Evolutionary conservation across 2,797 vertebrate species (phyloP).

Genomic region (Urophycis tenuis): DNA sequence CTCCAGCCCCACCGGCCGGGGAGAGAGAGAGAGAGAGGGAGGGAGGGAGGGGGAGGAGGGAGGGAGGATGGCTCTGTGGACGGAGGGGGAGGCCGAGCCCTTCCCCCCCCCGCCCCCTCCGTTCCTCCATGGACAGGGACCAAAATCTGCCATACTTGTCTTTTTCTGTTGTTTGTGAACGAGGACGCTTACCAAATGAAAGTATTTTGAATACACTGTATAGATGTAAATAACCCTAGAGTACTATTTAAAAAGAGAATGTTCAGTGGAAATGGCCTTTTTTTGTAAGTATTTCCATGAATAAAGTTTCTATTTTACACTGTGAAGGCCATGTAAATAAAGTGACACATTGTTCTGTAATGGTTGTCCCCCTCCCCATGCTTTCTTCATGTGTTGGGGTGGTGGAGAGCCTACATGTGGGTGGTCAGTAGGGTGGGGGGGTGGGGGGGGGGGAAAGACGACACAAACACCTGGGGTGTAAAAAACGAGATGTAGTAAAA

Average conservation of each 20-base stretch:
- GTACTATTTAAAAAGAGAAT: slow-evolving; percentile 87
- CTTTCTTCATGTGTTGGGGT: slow-evolving; percentile 6
- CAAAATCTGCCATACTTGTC: slow-evolving; percentile 71
- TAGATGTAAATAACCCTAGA: slow-evolving; percentile 97
- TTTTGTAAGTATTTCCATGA: slow-evolving; percentile 95
- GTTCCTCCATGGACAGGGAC: slow-evolving; percentile 63
- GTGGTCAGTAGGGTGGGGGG: slow-evolving; percentile 5
- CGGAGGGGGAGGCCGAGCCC: slow-evolving; percentile 47
- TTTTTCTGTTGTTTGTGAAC: slow-evolving; percentile 61
- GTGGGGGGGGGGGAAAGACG: neutral
- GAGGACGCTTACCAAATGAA: slow-evolving; percentile 72
- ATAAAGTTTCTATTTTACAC: slow-evolving; percentile 98
- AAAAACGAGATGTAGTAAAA: slow-evolving; percentile 65
- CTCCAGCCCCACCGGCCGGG: slow-evolving; percentile 46
- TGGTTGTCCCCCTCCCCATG: slow-evolving; percentile 10
- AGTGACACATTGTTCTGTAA: slow-evolving; percentile 55
- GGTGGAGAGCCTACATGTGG: neutral
- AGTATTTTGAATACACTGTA: slow-evolving; percentile 98
- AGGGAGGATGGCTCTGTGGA: slow-evolving; percentile 24
- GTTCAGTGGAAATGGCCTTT: slow-evolving; percentile 78
- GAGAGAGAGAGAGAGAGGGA: slow-evolving; percentile 19
- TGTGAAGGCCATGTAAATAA: slow-evolving; percentile 76
- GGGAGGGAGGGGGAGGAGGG: slow-evolving; percentile 15
- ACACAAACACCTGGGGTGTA: slow-evolving; percentile 19
- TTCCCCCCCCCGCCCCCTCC: slow-evolving; percentile 41